Percentiles rank a stretch among this genome's conserved stretches.
phyloP scores from a whole-genome alignment of 2,888 invertebrate genomes.

The Ochropleura leucogaster region DNA sequence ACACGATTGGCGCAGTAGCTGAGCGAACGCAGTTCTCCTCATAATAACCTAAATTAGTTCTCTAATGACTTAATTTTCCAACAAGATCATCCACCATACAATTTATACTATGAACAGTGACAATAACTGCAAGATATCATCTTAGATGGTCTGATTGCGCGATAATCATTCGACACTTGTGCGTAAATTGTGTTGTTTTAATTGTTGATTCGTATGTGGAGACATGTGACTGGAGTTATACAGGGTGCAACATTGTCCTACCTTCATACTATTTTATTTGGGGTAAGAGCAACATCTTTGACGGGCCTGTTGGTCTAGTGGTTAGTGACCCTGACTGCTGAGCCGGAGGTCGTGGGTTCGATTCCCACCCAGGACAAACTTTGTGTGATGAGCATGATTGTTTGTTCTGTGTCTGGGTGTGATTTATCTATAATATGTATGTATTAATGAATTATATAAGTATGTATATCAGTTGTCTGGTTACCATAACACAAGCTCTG shows the following conservation, averaged over 20 bases:
- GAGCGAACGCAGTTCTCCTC: not conserved
- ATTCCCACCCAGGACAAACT: too few relatives aligned
- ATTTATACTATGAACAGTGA: slow-evolving; percentile 10
- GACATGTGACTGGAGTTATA: slow-evolving; percentile 41
- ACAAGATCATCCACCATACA: not conserved
- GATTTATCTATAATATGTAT: too few relatives aligned
- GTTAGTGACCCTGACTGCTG: too few relatives aligned
- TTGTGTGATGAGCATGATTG: too few relatives aligned
- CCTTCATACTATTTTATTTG: not conserved
- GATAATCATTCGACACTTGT: slow-evolving; percentile 36
- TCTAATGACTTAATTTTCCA: not conserved
- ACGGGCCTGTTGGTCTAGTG: too few relatives aligned
- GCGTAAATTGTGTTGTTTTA: slow-evolving; percentile 12
- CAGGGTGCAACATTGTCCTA: not conserved
- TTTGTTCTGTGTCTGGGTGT: too few relatives aligned
- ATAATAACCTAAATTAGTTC: not conserved
- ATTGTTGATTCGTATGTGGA: slow-evolving; percentile 18
- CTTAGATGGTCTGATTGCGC: slow-evolving; percentile 46
- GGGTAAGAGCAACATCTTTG: not conserved
- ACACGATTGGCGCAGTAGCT: too few relatives aligned
- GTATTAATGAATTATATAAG: too few relatives aligned
- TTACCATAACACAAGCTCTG: too few relatives aligned
- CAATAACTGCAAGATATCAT: slow-evolving; percentile 37
- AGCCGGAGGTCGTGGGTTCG: too few relatives aligned
- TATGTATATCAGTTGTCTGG: too few relatives aligned